A percentile compares a stretch with the other conserved stretches of the same genome.
phyloP scores from a whole-genome alignment of 2,888 invertebrate genomes.

The Sisyra nigra region DNA sequence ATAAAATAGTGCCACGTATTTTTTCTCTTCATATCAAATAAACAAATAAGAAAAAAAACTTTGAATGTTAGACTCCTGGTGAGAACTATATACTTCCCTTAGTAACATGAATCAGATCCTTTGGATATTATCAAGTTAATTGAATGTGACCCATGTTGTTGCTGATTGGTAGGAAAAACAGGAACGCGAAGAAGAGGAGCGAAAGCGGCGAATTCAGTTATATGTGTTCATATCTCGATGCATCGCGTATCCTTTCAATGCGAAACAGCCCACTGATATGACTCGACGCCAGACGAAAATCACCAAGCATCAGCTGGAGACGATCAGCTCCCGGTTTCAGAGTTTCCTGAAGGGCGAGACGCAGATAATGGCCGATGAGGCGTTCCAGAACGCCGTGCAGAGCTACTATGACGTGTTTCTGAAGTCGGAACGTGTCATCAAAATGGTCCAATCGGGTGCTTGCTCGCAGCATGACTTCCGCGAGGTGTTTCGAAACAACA shows the following conservation, averaged over 20 bases:
- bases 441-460: slow-evolving; percentile 95
- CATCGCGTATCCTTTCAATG: slow-evolving; percentile 97
- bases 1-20: too few relatives aligned
- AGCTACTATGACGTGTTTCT: slow-evolving; percentile 92
- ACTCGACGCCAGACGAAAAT: slow-evolving; percentile 90
- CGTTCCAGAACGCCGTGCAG: slow-evolving; percentile 97
- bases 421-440: slow-evolving; percentile 87
- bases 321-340: slow-evolving; percentile 89
- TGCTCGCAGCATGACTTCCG: slow-evolving; percentile 98
- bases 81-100: too few relatives aligned
- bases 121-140: too few relatives aligned
- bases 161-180: slow-evolving; percentile 55
- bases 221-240: slow-evolving; percentile 98
- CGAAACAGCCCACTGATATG: slow-evolving; percentile 98
- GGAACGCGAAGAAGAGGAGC: slow-evolving; percentile 90
- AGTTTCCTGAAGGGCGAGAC: slow-evolving; percentile 95
- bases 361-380: slow-evolving; percentile 94
- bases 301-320: slow-evolving; percentile 88
- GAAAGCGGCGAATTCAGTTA: slow-evolving; percentile 84
- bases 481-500: slow-evolving; percentile 95
- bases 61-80: too few relatives aligned
- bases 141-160: too few relatives aligned
- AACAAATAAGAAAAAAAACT: too few relatives aligned
- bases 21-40: too few relatives aligned
- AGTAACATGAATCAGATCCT: too few relatives aligned